A percentile compares a stretch with the other conserved stretches of the same genome.
Conservation (phyloP, 2,888 invertebrate genomes). For the Coelinius sp. region DNA sequence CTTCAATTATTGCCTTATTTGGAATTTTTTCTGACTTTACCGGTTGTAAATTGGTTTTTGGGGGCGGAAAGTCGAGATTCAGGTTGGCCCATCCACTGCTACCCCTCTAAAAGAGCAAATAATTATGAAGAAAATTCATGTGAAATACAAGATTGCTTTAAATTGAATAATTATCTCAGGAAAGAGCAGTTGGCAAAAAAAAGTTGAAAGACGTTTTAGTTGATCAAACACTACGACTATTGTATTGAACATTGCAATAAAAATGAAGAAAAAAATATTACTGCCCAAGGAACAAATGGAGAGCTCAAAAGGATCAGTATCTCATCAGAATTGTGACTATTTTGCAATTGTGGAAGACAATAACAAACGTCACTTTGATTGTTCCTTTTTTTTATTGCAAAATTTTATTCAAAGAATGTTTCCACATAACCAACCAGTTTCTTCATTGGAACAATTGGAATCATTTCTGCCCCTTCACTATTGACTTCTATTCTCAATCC, state of each 20-base stretch:
- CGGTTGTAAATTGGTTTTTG: background rate
- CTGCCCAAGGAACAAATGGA: too few relatives aligned
- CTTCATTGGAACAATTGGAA: constrained; percentile 27
- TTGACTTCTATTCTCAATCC: too few relatives aligned
- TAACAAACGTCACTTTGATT: background rate
- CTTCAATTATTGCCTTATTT: background rate
- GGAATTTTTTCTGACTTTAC: background rate
- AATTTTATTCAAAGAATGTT: background rate
- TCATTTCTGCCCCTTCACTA: constrained; percentile 4
- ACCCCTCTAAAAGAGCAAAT: constrained; percentile 29
- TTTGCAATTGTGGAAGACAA: too few relatives aligned
- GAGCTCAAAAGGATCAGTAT: too few relatives aligned
- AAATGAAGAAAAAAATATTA: background rate
- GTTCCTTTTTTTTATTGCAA: background rate
- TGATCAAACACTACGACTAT: too few relatives aligned
- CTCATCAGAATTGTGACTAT: background rate
- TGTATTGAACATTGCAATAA: background rate
- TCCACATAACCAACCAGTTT: constrained; percentile 27
- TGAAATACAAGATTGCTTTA: background rate
- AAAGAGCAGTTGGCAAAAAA: background rate
- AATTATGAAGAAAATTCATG: constrained; percentile 2
- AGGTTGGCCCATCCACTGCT: constrained; percentile 41
- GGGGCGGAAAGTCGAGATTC: constrained; percentile 28
- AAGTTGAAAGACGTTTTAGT: background rate
- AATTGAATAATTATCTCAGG: background rate